phyloP scores from a whole-genome alignment of 2,113 vertebrate species.

The Mastomys coucha region DNA sequence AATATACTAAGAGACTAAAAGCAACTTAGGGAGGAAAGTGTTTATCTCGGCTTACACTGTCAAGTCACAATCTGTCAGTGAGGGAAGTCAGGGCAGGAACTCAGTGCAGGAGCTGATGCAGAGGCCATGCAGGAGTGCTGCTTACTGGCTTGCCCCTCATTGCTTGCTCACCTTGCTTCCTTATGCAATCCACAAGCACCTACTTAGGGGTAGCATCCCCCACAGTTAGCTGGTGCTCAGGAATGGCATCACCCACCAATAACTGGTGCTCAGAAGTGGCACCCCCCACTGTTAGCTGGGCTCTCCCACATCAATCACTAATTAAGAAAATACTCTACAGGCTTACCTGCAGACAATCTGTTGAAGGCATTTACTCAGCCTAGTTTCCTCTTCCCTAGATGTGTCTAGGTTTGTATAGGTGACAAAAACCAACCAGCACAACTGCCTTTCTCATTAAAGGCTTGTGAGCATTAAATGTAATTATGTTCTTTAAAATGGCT shows the following conservation, averaged over 20 bases:
- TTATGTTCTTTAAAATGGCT: not conserved
- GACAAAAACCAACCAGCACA: not conserved
- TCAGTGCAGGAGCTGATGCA: not conserved
- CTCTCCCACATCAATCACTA: not conserved
- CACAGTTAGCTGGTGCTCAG: not conserved
- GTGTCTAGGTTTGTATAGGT: not conserved
- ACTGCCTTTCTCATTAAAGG: not conserved
- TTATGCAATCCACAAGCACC: not conserved
- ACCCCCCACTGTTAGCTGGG: too few relatives aligned
- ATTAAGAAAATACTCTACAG: not conserved
- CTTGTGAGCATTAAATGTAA: conserved; percentile 18
- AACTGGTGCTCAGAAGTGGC: not conserved
- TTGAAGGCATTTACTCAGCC: not conserved
- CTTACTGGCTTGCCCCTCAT: not conserved
- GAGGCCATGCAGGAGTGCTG: too few relatives aligned
- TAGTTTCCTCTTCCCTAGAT: not conserved
- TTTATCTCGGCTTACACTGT: not conserved
- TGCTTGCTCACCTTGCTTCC: not conserved
- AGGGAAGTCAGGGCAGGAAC: not conserved
- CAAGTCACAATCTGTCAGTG: not conserved
- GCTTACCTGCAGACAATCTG: not conserved
- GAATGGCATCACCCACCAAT: too few relatives aligned
- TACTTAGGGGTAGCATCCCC: not conserved
- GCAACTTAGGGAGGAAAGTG: not conserved
- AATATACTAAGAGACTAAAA: not conserved